These are phyloP conservation scores for Acridotheres tristis DNA, from an alignment of 2,797 vertebrate genomes.

Conservation along the genomic window DNA sequence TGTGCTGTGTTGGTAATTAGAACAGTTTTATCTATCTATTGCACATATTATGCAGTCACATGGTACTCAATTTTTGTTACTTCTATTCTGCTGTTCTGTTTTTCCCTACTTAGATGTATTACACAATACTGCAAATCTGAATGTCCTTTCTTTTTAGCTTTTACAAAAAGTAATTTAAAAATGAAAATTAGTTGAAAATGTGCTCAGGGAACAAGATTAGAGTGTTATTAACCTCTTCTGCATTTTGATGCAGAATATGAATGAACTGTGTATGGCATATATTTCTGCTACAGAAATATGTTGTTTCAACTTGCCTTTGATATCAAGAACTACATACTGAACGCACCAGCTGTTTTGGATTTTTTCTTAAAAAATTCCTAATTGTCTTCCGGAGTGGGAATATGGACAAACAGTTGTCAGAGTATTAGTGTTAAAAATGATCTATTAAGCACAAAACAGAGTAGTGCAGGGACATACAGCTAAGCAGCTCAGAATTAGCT, in stretches of 20 bases:
- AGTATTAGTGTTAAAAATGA: not conserved
- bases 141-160: not conserved
- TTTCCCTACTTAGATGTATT: not conserved
- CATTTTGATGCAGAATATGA: not conserved
- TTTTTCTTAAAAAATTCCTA: not conserved
- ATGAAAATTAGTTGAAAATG: not conserved
- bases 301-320: not conserved
- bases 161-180: not conserved
- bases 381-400: not conserved
- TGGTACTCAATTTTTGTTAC: not conserved
- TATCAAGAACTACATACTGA: not conserved
- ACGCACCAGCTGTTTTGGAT: fast-evolving
- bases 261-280: not conserved
- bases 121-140: not conserved
- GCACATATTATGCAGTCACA: not conserved
- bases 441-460: not conserved
- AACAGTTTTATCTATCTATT: not conserved
- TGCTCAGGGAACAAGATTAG: not conserved
- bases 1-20: not conserved
- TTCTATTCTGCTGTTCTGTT: not conserved
- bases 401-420: not conserved
- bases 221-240: not conserved
- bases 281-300: not conserved
- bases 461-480: not conserved
- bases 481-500: not conserved